phyloP scores from a whole-genome alignment of 2,888 invertebrate genomes.

The Frankliniella fusca region DNA sequence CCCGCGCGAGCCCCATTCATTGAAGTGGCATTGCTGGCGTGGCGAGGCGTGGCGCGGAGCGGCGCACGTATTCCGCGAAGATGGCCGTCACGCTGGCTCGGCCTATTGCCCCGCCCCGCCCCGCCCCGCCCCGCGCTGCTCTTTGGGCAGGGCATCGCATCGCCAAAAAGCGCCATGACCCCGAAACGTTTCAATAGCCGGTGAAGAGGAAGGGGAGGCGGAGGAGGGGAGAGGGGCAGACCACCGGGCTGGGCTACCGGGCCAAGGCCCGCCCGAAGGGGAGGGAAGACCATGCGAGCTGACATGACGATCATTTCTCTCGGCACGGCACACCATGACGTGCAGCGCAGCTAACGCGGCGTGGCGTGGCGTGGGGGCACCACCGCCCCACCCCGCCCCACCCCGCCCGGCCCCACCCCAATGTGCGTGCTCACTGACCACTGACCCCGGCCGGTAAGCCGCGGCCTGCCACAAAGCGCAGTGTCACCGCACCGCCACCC shows the following conservation, averaged over 20 bases:
- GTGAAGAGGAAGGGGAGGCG: background rate
- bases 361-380: background rate
- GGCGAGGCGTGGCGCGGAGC: background rate
- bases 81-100: background rate
- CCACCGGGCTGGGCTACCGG: conserved; percentile 18
- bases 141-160: background rate
- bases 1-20: background rate
- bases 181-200: conserved; percentile 8
- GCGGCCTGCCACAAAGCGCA: no score
- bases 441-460: no score
- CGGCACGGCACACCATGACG: no score
- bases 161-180: conserved; percentile 22
- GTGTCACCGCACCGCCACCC: no score
- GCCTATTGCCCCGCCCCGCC: background rate
- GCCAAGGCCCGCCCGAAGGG: background rate
- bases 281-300: no score
- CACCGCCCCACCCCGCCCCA: background rate
- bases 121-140: background rate
- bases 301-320: no score
- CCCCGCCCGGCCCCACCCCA: background rate
- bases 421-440: no score
- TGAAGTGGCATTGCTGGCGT: background rate
- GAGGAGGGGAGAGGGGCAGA: background rate
- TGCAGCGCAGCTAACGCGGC: background rate
- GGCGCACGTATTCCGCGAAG: background rate